These are phyloP conservation scores for Apis mellifera DNA, from an alignment of 1,140 invertebrate genomes.

Conservation along the genomic window Amel_HAv3.1 CM009942.2:5007001-5007500, in stretches of 20 bases:
- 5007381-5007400: too few relatives aligned
- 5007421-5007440: too few relatives aligned
- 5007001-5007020: neutral
- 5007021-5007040: slow-evolving; percentile 15
- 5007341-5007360: too few relatives aligned
- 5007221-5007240: neutral
- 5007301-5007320: too few relatives aligned
- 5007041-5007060: neutral
- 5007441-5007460: too few relatives aligned
- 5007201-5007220: slow-evolving; percentile 6
- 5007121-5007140: slow-evolving; percentile 40
- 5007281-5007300: too few relatives aligned
- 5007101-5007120: slow-evolving; percentile 43
- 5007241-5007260: neutral
- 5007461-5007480: too few relatives aligned
- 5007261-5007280: neutral
- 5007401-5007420: too few relatives aligned
- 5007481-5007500: too few relatives aligned
- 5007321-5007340: too few relatives aligned
- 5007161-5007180: slow-evolving; percentile 18
- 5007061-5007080: slow-evolving; percentile 26
- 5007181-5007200: neutral
- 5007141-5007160: slow-evolving; percentile 35
- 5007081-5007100: slow-evolving; percentile 12
- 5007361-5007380: too few relatives aligned